Evolutionary conservation across 2,113 vertebrate genomes (phyloP).

Genomic region (Caranx ignobilis): DNA sequence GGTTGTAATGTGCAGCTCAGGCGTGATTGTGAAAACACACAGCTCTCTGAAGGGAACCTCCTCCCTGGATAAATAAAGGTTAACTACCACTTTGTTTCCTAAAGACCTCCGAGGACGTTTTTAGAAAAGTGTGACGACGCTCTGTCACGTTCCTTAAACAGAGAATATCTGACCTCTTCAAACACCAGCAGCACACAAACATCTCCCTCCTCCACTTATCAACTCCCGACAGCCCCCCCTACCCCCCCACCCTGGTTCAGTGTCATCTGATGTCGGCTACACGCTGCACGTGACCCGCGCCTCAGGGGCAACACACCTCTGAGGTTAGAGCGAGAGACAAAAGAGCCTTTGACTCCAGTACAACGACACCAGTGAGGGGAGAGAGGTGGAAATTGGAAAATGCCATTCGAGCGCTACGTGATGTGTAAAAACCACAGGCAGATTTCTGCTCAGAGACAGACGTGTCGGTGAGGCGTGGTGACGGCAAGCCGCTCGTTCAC

Average conservation of each 20-base stretch:
- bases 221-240: not conserved
- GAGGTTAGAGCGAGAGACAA: slow-evolving; percentile 36
- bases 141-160: not conserved
- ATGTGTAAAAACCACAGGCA: slow-evolving; percentile 23
- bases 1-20: not conserved
- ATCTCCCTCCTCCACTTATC: not conserved
- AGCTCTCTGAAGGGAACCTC: not conserved
- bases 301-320: slow-evolving; percentile 6
- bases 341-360: slow-evolving; percentile 47
- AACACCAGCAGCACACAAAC: slow-evolving; percentile 23
- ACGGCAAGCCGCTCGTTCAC: not conserved
- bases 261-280: not conserved
- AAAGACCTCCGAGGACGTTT: not conserved
- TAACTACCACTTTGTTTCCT: slow-evolving; percentile 17
- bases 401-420: slow-evolving; percentile 18
- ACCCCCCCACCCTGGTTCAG: too few species aligned
- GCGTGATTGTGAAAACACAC: not conserved
- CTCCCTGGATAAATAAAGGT: slow-evolving; percentile 32
- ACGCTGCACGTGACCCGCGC: slow-evolving; percentile 1
- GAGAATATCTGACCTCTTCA: not conserved
- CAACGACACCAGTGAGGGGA: slow-evolving; percentile 21
- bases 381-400: slow-evolving; percentile 40
- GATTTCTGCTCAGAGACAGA: not conserved
- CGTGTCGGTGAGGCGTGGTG: not conserved
- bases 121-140: not conserved